Evolutionary conservation across 2,888 invertebrate species (phyloP).

Genomic region (Polydrusus cervinus): DNA sequence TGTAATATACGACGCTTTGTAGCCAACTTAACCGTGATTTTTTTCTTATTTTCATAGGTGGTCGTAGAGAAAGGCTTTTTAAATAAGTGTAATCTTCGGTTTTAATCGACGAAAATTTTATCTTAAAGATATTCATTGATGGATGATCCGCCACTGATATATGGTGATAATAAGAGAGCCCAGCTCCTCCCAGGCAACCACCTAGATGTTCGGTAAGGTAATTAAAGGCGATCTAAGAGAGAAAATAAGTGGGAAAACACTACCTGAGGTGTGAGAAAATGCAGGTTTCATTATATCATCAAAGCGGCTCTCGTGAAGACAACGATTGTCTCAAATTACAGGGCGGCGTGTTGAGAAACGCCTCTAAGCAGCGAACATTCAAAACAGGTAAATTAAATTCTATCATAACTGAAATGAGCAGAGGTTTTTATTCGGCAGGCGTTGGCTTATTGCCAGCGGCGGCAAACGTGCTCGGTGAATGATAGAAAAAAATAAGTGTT

Average conservation of each 20-base stretch:
- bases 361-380: constrained; percentile 63
- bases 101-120: neutral
- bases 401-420: constrained; percentile 63
- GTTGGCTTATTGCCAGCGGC: constrained; percentile 33
- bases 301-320: constrained; percentile 71
- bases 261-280: constrained; percentile 72
- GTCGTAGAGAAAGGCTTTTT: too few species aligned
- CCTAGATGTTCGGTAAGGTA: constrained; percentile 57
- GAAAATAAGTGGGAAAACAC: constrained; percentile 71
- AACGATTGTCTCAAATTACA: constrained; percentile 72
- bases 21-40: too few species aligned
- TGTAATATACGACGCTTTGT: too few species aligned
- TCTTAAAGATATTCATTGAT: neutral
- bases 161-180: constrained; percentile 60
- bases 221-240: constrained; percentile 66
- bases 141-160: constrained; percentile 41
- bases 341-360: constrained; percentile 69
- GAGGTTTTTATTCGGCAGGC: constrained; percentile 44
- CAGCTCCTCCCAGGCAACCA: constrained; percentile 55
- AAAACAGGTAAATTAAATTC: constrained; percentile 71
- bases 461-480: constrained; percentile 34
- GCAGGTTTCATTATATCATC: constrained; percentile 72
- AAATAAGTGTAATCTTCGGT: too few species aligned
- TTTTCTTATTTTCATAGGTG: too few species aligned
- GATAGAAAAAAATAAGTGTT: constrained; percentile 15